phyloP scores from a whole-genome alignment of 1,140 invertebrate genomes.

The Anthonomus grandis region DNA sequence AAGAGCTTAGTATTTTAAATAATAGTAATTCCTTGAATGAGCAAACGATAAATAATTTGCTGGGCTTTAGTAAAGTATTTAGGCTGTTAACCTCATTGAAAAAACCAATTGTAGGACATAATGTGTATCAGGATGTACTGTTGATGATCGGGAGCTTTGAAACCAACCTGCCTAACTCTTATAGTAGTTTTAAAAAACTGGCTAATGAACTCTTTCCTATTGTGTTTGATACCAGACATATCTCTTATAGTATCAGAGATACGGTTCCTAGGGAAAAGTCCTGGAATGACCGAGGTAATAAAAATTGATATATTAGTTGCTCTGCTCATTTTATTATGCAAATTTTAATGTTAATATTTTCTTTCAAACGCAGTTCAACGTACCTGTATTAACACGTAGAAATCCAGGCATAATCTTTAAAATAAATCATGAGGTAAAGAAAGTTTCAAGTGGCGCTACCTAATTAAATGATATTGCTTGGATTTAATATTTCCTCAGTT shows the following conservation, averaged over 20 bases:
- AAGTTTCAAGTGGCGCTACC: too few relatives aligned
- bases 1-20: constrained; percentile 40
- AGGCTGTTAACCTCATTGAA: constrained; percentile 55
- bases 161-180: constrained; percentile 63
- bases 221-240: constrained; percentile 71
- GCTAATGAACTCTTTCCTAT: constrained; percentile 62
- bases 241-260: constrained; percentile 57
- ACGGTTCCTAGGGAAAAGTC: constrained; percentile 51
- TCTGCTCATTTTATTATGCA: too few relatives aligned
- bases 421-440: too few relatives aligned
- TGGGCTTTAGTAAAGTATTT: constrained; percentile 69
- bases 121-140: constrained; percentile 67
- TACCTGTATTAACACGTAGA: too few relatives aligned
- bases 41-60: constrained; percentile 52
- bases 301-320: not conserved
- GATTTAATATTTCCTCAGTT: too few relatives aligned
- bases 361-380: too few relatives aligned
- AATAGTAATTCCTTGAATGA: constrained; percentile 46
- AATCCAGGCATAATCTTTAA: too few relatives aligned
- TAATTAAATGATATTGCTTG: too few relatives aligned
- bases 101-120: constrained; percentile 75
- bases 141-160: constrained; percentile 71
- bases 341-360: too few relatives aligned
- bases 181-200: constrained; percentile 62
- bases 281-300: constrained; percentile 50